Conservation (phyloP, 2,888 invertebrate species). For the Geophilus truncorum region DNA sequence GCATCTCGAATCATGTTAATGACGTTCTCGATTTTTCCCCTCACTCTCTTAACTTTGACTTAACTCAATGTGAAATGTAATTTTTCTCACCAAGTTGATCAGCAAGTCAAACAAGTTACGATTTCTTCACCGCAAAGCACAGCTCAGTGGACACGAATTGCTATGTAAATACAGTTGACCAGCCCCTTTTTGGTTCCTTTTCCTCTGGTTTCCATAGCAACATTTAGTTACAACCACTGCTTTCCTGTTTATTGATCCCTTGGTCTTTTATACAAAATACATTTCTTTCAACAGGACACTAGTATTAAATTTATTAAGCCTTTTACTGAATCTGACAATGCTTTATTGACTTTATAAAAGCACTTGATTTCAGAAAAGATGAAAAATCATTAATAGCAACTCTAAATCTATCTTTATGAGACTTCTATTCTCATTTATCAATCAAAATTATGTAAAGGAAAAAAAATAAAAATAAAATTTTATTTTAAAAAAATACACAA, state of each 20-base stretch:
- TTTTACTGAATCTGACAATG: too few species aligned
- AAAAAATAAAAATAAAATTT: neutral
- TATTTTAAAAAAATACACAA: neutral
- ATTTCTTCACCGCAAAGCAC: neutral
- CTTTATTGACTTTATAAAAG: neutral
- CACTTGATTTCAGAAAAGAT: neutral
- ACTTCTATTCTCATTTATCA: neutral
- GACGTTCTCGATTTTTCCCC: neutral
- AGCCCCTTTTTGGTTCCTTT: neutral
- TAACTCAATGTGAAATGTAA: neutral
- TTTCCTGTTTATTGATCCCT: slow-evolving; percentile 14
- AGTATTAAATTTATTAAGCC: neutral
- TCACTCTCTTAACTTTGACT: neutral
- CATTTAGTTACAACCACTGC: neutral
- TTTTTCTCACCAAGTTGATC: slow-evolving; percentile 8
- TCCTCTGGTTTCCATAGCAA: neutral
- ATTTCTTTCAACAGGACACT: neutral
- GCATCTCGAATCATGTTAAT: neutral
- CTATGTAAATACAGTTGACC: neutral
- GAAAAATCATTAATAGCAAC: neutral
- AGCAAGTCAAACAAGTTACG: slow-evolving; percentile 19
- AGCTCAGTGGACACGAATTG: neutral
- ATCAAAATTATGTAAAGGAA: neutral
- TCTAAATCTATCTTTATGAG: too few species aligned
- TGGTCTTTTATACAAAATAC: neutral